A percentile compares a stretch with the other conserved stretches of the same genome.
Evolutionary conservation across 2,888 invertebrate genomes (phyloP).

Genomic region (Neoitamus cyanurus): DNA sequence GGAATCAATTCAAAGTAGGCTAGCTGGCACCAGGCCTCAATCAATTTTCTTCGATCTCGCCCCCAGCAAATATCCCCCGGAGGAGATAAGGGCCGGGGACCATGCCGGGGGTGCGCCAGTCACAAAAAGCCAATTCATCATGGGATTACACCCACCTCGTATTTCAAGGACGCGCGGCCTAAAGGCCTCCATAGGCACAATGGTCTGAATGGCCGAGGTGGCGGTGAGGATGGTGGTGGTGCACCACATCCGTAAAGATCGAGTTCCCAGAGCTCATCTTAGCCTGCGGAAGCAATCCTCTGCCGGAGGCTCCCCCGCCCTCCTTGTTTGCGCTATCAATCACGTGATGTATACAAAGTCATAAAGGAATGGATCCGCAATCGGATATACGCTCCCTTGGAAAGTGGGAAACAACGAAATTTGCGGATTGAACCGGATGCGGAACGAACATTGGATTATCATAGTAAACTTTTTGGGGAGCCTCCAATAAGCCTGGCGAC

Average conservation of each 20-base stretch:
- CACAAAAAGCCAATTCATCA: constrained; percentile 27
- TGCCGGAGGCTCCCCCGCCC: too few species aligned
- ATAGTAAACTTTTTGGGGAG: neutral
- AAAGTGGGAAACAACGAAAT: neutral
- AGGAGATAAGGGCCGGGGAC: neutral
- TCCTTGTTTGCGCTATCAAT: constrained; percentile 22
- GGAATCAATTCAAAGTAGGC: neutral
- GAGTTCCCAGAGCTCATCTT: neutral
- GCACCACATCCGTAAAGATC: neutral
- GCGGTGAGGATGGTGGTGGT: neutral
- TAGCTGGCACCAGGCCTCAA: constrained; percentile 28
- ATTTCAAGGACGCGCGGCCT: neutral
- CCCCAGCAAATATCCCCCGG: neutral
- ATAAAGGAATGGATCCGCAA: constrained; percentile 18
- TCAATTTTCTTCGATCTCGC: constrained; percentile 41
- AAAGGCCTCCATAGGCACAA: neutral
- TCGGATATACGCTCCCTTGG: constrained; percentile 11
- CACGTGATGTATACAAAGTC: constrained; percentile 10
- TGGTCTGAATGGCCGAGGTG: neutral
- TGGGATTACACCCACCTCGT: neutral
- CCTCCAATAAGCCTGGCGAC: constrained; percentile 16
- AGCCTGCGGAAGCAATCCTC: neutral
- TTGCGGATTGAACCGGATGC: neutral
- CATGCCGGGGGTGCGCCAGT: neutral
- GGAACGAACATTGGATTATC: constrained; percentile 7